phyloP scores from a whole-genome alignment of 2,797 vertebrate species.

The Rhyacichthys aspro region DNA sequence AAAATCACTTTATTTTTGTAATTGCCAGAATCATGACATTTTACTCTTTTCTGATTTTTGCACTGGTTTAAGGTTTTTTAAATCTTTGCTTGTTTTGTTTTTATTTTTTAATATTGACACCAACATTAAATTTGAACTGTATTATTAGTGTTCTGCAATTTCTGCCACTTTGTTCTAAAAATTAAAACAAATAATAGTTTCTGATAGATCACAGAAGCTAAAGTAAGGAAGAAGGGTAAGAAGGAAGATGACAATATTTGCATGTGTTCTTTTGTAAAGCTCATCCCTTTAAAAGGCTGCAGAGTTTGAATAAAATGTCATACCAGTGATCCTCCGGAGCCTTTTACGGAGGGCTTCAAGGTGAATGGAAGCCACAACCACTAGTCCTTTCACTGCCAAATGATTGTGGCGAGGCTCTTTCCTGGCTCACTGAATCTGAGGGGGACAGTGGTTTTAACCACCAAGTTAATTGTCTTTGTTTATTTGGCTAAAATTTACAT shows the following conservation, averaged over 20 bases:
- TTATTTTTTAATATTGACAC: too few species aligned
- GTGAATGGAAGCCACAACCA: slow-evolving; percentile 82
- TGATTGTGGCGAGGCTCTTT: slow-evolving; percentile 74
- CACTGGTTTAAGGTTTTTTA: too few species aligned
- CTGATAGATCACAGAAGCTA: neutral
- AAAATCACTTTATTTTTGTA: too few species aligned
- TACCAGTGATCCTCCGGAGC: slow-evolving; percentile 56
- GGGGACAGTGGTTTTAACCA: slow-evolving; percentile 65
- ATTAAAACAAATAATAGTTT: neutral
- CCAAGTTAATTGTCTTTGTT: slow-evolving; percentile 70
- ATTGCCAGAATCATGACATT: too few species aligned
- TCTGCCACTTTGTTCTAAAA: neutral
- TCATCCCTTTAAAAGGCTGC: slow-evolving; percentile 39
- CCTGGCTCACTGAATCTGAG: slow-evolving; percentile 71
- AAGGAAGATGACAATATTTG: slow-evolving; percentile 31
- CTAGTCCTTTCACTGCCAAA: slow-evolving; percentile 84
- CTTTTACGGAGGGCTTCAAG: slow-evolving; percentile 74
- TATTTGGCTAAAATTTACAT: slow-evolving; percentile 84
- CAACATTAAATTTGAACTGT: too few species aligned
- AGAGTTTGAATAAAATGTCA: slow-evolving; percentile 73
- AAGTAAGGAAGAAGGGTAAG: neutral
- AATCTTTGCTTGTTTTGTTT: too few species aligned
- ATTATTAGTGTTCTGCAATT: neutral
- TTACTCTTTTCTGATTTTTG: too few species aligned
- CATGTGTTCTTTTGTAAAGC: slow-evolving; percentile 44